Base-by-base conservation (phyloP, 2,797 vertebrate species). In the Aselliscus stoliczkanus region DNA sequence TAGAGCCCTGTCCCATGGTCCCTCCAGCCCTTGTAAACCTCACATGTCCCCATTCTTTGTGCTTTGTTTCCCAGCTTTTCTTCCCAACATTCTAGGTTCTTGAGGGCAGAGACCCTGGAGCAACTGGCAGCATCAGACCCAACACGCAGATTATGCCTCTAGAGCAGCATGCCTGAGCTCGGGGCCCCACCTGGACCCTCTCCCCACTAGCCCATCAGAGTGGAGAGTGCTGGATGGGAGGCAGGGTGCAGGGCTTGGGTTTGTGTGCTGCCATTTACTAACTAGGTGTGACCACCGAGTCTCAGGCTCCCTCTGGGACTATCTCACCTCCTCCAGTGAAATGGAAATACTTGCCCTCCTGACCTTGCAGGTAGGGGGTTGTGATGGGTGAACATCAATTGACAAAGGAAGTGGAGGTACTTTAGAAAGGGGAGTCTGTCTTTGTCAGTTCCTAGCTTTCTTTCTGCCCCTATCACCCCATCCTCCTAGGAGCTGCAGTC, bases 141-240 rank as follows among this genome's bases (percentile, higher is more conserved):
- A 0, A 11, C 0, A 50, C 69, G 23, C 60, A 79, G 73, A 23
- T 31, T 1, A 5, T 9, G 50, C 31, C 44, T 50, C 77, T 56
- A 39, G 94, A 67, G 50, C 31, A 5, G n/a, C 3, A 11, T 65
- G 10, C 70, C 42, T 7, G 69, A 13, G 34, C 4, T 0, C 6
- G 14, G 20, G 34, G 54, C 39, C 29, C 15, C 18, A 4, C 4
- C 4, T 0, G 2, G 31, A 4, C 13, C 44, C 20, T 9, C 62
- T 72, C 27, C 10, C 23, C 34, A 0, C 39, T 11, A 27, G 34
- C 52, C 60, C 60, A 13, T 54, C 52, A 17, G 37, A 50, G 67
- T 8, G 8, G 34, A 37, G 29, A 15, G 17, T 0, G 0, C 69
- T 25, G 9, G 2, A 14, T 25, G 39, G 44, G 17, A 23, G 42